phyloP scores from a whole-genome alignment of 2,888 invertebrate species.

The Monochamus alternatus region DNA sequence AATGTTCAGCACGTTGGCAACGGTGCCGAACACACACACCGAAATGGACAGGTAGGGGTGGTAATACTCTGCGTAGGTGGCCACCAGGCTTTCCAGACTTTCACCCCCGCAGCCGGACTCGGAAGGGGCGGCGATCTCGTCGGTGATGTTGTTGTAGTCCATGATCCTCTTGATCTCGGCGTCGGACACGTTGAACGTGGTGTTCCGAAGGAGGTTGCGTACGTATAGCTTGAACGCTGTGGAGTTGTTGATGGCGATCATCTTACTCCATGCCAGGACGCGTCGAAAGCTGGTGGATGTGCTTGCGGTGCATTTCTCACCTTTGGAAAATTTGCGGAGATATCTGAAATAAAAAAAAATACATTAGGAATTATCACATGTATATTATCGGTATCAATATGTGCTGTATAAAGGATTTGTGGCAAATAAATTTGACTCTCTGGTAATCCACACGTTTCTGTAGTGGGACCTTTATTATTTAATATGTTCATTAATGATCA shows the following conservation, averaged over 20 bases:
- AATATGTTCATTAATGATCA: too few species aligned
- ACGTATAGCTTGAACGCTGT: conserved; percentile 24
- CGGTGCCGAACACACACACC: conserved; percentile 89
- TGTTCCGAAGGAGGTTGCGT: conserved; percentile 8
- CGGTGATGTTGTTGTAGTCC: conserved; percentile 35
- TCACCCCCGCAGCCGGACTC: conserved; percentile 55
- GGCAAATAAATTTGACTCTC: too few species aligned
- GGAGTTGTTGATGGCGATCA: conserved; percentile 18
- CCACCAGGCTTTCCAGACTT: conserved; percentile 71
- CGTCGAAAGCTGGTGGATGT: not conserved
- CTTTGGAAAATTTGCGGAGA: not conserved
- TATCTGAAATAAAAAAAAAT: not conserved
- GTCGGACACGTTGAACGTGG: conserved; percentile 16
- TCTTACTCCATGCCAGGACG: not conserved
- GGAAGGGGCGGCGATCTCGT: not conserved
- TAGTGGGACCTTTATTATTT: too few species aligned
- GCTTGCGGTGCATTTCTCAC: conserved; percentile 5
- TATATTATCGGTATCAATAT: too few species aligned
- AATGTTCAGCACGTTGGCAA: conserved; percentile 90
- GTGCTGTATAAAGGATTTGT: too few species aligned
- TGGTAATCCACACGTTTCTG: too few species aligned
- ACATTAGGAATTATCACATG: not conserved
- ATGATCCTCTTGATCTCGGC: conserved; percentile 25
- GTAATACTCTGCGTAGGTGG: conserved; percentile 77
- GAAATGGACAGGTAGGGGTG: conserved; percentile 89